Evolutionary conservation across 30 jellyfish, hydroid and myxozoan species (phyloP), one percentile per base, ranked within the genome.

Genomic region (Hydractinia echinata): DNA sequence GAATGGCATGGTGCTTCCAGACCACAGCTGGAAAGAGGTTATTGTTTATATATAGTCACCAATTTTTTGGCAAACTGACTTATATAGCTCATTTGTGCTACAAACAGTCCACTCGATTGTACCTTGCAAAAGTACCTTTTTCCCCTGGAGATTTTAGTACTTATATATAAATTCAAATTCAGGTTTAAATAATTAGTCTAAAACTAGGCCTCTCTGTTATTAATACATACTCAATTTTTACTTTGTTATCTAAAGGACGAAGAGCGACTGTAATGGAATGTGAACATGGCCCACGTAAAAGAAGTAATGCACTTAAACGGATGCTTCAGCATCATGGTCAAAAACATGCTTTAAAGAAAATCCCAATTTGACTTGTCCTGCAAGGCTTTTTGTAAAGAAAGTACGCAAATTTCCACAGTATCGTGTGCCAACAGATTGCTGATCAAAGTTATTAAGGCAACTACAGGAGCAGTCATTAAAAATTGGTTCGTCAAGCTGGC

Each of bases 211-310:
- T 4, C 48, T 66, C 44, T 30, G 44, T 30, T 30, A 30, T 30
- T 30, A 30, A 30, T 30, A 30, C 44, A 30, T 0, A 30, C 44
- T 30, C 2, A 30, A 30, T 0, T 30, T 30, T 30, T 77, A 54
- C 10, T 77, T 81, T 77, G 10, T 6, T 50, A 19, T 58, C 52
- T 69, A 64, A 21, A 91, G 98, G 98, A 4, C 94, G 98, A 54
- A 72, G 98, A 21, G 98, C 98, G 10, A 91, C 98, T 4, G 98
- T 91, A 20, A 86, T 86, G 96, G 98, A 91, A 44, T 91, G 98
- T 79, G 98, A 91, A 70, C 98, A 91, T 84, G 98, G 98, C 6
- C 98, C 98, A 54, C 86, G 98, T 39, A 91, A 91, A 85, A 85
- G 94, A 77, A 86, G 91, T 20, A 91, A 87, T 81, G 96, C 96